These are phyloP conservation scores for Tenthredo scrophulariae DNA, from an alignment of 2,888 invertebrate genomes.

Conservation along the genomic window DNA sequence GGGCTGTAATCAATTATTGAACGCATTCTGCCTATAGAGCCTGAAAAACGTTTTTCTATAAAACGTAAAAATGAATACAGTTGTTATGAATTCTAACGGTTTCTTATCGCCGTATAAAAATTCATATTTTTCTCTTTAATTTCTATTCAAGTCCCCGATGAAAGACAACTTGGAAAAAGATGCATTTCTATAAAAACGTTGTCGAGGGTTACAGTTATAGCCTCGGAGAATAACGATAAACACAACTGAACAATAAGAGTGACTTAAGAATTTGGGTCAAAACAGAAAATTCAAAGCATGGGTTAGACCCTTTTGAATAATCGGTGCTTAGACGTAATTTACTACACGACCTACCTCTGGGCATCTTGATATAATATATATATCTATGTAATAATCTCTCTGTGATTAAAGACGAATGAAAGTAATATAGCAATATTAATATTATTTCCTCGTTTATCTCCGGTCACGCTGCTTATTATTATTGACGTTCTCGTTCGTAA, in stretches of 20 bases:
- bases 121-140: not conserved
- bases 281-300: constrained; percentile 25
- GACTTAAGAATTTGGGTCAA: constrained; percentile 30
- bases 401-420: not conserved
- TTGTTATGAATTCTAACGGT: not conserved
- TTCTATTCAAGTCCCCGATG: not conserved
- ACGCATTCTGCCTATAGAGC: not conserved
- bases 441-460: not conserved
- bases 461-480: too few species aligned
- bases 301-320: constrained; percentile 24
- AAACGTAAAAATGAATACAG: not conserved
- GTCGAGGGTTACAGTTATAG: not conserved
- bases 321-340: not conserved
- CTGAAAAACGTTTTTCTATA: not conserved
- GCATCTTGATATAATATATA: not conserved
- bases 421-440: not conserved
- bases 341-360: not conserved
- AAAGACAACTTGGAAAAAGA: not conserved
- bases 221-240: not conserved
- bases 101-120: not conserved
- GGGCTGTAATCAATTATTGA: not conserved
- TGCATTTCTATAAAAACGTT: not conserved
- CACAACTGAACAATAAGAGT: not conserved
- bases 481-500: not conserved
- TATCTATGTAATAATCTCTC: not conserved